Conservation (phyloP, 64 coral and sea anemone genomes). For the Pocillopora damicornis region DNA sequence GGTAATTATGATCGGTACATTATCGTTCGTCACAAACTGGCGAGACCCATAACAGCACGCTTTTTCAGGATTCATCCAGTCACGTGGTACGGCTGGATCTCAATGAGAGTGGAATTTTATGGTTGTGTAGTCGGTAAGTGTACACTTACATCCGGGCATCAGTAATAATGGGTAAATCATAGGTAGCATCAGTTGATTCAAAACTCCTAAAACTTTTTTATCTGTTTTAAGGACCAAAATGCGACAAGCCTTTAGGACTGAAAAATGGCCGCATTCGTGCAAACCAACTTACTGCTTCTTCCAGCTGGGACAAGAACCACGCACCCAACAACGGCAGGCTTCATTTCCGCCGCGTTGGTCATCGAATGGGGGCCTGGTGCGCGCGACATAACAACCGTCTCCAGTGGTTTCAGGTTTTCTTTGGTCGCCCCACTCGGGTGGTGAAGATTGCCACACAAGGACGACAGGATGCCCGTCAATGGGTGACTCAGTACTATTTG, state of each 20-base stretch:
- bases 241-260: constrained; percentile 62
- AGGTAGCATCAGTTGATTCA: too few species aligned
- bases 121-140: constrained; percentile 73
- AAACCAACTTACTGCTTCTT: constrained; percentile 62
- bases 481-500: constrained; percentile 68
- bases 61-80: constrained; percentile 77
- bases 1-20: constrained; percentile 73
- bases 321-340: constrained; percentile 57
- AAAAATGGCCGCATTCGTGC: constrained; percentile 53
- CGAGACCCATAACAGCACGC: constrained; percentile 40
- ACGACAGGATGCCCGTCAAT: constrained; percentile 69
- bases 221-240: constrained; percentile 56
- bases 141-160: neutral
- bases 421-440: constrained; percentile 53
- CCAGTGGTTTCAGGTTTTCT: constrained; percentile 76
- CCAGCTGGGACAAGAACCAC: constrained; percentile 69
- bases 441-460: constrained; percentile 72
- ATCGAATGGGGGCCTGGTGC: constrained; percentile 55
- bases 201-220: neutral
- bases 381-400: constrained; percentile 64
- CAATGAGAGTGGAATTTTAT: constrained; percentile 88
- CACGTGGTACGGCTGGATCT: constrained; percentile 72
- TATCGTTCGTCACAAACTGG: constrained; percentile 64
- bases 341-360: constrained; percentile 33
- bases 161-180: too few species aligned